Evolutionary conservation across 2,888 invertebrate species (phyloP).

Genomic region (Serrognathus titanus): DNA sequence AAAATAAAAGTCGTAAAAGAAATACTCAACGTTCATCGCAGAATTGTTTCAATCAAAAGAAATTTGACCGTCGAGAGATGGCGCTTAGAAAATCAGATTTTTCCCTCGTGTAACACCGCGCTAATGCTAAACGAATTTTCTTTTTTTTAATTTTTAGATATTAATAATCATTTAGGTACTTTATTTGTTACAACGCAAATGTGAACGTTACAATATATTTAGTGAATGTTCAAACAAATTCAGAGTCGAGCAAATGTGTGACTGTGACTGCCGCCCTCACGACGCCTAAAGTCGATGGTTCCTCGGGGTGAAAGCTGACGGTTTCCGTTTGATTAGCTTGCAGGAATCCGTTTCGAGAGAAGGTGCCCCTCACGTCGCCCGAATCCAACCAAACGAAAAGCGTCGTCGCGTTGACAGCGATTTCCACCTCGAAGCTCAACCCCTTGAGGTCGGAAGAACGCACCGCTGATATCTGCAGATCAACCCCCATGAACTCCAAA

Average conservation of each 20-base stretch:
- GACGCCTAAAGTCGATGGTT: conserved; percentile 23
- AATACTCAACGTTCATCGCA: too few species aligned
- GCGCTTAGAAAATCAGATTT: too few species aligned
- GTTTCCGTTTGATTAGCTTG: conserved; percentile 31
- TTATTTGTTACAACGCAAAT: too few species aligned
- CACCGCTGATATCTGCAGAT: conserved; percentile 17
- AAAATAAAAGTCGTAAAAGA: too few species aligned
- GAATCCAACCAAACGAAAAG: conserved; percentile 70
- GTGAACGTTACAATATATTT: too few species aligned
- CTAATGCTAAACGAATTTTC: too few species aligned
- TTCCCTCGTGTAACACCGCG: too few species aligned
- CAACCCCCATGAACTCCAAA: too few species aligned
- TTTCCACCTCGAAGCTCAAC: conserved; percentile 39
- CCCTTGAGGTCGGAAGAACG: conserved; percentile 20
- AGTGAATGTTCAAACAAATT: conserved; percentile 4
- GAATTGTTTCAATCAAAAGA: too few species aligned
- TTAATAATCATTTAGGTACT: too few species aligned
- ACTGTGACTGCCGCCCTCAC: conserved; percentile 29
- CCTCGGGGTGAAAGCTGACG: conserved; percentile 33
- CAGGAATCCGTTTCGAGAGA: conserved; percentile 73
- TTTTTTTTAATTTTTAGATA: too few species aligned
- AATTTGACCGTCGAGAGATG: too few species aligned
- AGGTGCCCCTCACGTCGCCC: conserved; percentile 55
- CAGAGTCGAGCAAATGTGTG: conserved; percentile 8
- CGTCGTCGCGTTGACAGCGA: conserved; percentile 55